Base-by-base conservation (phyloP, 2,113 vertebrate species). In the Apodemus speciosus region DNA sequence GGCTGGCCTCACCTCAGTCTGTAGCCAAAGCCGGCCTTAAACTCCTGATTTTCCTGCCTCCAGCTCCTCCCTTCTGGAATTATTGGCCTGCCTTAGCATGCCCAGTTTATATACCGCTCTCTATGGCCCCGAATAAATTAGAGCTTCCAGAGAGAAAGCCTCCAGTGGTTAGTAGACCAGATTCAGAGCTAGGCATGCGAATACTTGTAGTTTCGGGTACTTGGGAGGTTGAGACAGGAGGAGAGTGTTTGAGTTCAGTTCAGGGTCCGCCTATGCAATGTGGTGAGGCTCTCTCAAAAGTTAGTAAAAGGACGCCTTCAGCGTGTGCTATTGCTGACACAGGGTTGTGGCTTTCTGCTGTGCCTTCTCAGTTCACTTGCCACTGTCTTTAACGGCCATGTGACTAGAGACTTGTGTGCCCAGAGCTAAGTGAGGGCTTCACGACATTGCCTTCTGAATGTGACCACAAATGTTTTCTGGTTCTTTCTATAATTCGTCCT, bases 291-390 rank as follows among this genome's bases (percentile, higher is more conserved):
- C 7, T 49, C 23, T 35, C 23, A n/a, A 27, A 32, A n/a, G 7
- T n/a, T 11, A 32, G 20, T 84, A 27, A 46, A 46, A 15, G 11
- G 11, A 56, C 4, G 0, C 38, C 69, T 9, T 53, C 6, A 10
- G 89, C 18, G 0, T 1, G 25, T 53, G 66, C 16, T 7, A 6
- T 85, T 23, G 46, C 6, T 14, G 0, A 69, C 18, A 6, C 35
- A 15, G 58, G 9, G n/a, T 51, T 0, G 0, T 0, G 6, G 18
- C 21, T 49, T 8, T 2, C 11, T 18, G 56, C 27, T 56, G 2
- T 35, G 15, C 21, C 64, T 10, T 25, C 18, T 14, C 32, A 20
- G 3, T 23, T 49, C 23, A 7, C 0, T 38, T 9, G 11, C 10
- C 25, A 60, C 71, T 80, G 10, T 83, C 75, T 68, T 46, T 13